Base-by-base conservation (phyloP, 2,113 vertebrate genomes). In the Sitta europaea region DNA sequence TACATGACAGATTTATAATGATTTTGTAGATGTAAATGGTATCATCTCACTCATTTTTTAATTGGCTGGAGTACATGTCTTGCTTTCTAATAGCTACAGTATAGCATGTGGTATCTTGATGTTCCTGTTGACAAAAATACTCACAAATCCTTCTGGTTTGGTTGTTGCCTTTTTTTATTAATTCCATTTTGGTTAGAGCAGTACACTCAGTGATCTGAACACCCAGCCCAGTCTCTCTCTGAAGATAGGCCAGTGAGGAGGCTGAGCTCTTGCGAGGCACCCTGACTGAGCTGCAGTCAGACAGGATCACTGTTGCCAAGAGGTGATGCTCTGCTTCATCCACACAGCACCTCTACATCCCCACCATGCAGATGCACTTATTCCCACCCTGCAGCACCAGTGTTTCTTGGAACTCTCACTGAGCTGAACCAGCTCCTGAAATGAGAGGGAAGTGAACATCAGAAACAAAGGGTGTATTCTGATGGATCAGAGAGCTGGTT, bases 201-300 rank as follows among this genome's bases (percentile, higher is more conserved):
- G 24, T 63, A 55, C 29, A 14, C 19, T 36, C 0, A 0, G 31
- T 13, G 13, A 58, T 25, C 47, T 62, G 65, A 81, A 45, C 22
- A 38, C 22, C 19, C 42, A 87, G 9, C 11, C 22, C 58, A 76
- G 35, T 4, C 11, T 43, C 38, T 33, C 9, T 4, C 8, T 3
- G 2, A 12, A 40, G 33, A 28, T 10, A 35, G 29, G 25, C 43
- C 58, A 54, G 23, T 1, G 1, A 73, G 53, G 20, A 58, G 42
- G 23, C 0, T 78, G 48, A 35, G 55, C 31, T 78, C 68, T 71
- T 55, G 11, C 31, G 31, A 6, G 31, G 13, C 19, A 74, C 33
- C 25, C 22, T 31, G n/a, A 12, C n/a, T 6, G 10, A 82, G 72
- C 27, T 70, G 55, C 55, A 33, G 36, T 47, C 20, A 85, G 54